Evolutionary conservation across 2,888 invertebrate species (phyloP), one percentile per base, ranked within the genome.

Genomic region (Polymixis flavicincta): DNA sequence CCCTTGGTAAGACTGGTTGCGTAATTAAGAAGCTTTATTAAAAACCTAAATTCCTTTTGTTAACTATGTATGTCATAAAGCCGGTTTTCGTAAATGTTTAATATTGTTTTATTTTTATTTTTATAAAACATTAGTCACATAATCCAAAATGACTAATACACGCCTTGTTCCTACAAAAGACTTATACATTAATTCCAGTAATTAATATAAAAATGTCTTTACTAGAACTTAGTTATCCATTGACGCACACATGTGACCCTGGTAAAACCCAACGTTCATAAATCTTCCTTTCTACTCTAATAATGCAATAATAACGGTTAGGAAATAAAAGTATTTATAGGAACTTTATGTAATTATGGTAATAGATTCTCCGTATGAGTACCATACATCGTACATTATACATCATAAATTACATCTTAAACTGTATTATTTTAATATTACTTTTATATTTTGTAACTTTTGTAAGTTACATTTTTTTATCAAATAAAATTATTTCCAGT

Each of bases 241-340:
- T 91, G 92, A 92, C 91, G 92, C 83, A 91, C 85, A 87, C 74
- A 59, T 61, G 79, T 87, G 88, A 85, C 88, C 86, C 82, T 88
- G 92, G 92, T 87, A 89, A 90, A 88, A 87, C 90, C 91, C 87
- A 87, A 85, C 75, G 83, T 74, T 79, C 72, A 86, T 86, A 85
- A 82, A 80, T 83, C 83, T 81, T 85, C 88, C 87, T 86, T 87
- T 88, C 88, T 87, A 84, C 80, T 85, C 63, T 48, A 71, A 61
- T 71, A 71, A 78, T 78, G 67, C 48, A 28, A 63, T 82, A 71
- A 78, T 60, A 82, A 67, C 73, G 37, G 48, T 60, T 78, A 59
- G n/a, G 52, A 80, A 78, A 78, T 72, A 67, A 50, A 32, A 54
- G 59, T 71, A 71, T 75, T 76, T 63, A 69, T 63, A 78, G 32